Base-by-base conservation (phyloP, 2,113 vertebrate genomes). In the Coreoperca whiteheadi region DNA sequence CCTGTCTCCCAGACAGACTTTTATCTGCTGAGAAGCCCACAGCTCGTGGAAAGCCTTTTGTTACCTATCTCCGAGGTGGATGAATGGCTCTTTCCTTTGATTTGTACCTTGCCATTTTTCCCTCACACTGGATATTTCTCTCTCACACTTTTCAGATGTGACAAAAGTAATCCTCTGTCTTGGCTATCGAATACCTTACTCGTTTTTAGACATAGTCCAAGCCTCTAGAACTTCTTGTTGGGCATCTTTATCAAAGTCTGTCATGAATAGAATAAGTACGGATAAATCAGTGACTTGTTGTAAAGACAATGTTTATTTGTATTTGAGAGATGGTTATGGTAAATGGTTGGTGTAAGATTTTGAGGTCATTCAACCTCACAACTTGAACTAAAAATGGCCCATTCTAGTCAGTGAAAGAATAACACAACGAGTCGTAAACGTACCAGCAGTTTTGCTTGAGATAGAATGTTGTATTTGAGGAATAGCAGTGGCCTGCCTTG, bases 21-120 rank as follows among this genome's bases (percentile, higher is more conserved):
- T 95, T 95, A 95, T 96, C 95, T 95, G 90, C 84, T 89, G 91
- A 94, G 90, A 93, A 93, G 92, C 93, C 88, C 83, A 85, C 81
- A 87, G 90, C 87, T 88, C 86, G 63, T 88, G 91, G 89, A 85
- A 88, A 77, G 91, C 83, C 94, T 94, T 95, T 96, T 96, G 95
- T 96, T 93, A 93, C 88, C 91, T 90, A 89, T 94, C 92, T 89
- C 69, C 2, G 74, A 92, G 86, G 89, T 88, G 85, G 90, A 90
- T 93, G 93, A 95, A 95, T 92, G 90, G 85, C 86, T 88, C 80
- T 72, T 68, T 88, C 89, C 85, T 94, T 94, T 94, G 91, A 94
- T 94, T 95, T 91, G 90, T 92, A 87, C 90, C 89, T 86, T 92
- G 83, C 90, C 93, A 94, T 93, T 92, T 93, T 77, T 20, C 65